Evolutionary conservation across 2,113 vertebrate species (phyloP).

Genomic region (Ciconia stormi): DNA sequence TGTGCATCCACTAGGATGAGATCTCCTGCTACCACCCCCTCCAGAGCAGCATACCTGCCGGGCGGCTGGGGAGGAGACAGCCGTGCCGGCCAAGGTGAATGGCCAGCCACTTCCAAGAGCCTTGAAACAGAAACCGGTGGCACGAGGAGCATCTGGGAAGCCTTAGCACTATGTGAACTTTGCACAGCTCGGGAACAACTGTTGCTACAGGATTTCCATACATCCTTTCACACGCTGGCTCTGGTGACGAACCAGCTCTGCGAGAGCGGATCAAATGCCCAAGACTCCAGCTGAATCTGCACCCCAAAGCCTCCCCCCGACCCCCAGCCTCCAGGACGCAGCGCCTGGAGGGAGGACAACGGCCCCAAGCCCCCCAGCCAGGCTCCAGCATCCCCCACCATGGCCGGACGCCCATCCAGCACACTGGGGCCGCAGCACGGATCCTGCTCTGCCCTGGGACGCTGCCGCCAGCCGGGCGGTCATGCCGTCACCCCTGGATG

Average conservation of each 20-base stretch:
- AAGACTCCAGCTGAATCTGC: fast-evolving
- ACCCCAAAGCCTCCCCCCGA: neutral
- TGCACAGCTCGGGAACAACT: neutral
- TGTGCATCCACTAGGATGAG: neutral
- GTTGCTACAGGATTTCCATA: neutral
- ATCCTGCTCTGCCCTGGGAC: neutral
- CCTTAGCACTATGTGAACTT: conserved; percentile 4
- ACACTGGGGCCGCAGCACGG: fast-evolving
- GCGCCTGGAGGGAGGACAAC: fast-evolving
- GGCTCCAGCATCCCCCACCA: neutral
- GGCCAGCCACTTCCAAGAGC: neutral
- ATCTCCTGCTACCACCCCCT: neutral
- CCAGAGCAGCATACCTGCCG: fast-evolving
- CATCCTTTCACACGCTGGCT: neutral
- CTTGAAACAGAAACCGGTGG: neutral
- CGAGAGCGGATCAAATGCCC: neutral
- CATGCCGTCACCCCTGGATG: neutral
- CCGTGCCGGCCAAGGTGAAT: fast-evolving
- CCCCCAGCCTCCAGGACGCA: neutral
- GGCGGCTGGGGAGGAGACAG: neutral
- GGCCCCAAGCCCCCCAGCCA: neutral
- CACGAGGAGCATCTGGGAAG: neutral
- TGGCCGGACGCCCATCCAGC: neutral
- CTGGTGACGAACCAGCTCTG: neutral
- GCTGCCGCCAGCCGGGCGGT: neutral